These are phyloP conservation scores for Grammomys dolichurus DNA, from an alignment of 2,113 vertebrate genomes.

Conservation along the genomic window DNA sequence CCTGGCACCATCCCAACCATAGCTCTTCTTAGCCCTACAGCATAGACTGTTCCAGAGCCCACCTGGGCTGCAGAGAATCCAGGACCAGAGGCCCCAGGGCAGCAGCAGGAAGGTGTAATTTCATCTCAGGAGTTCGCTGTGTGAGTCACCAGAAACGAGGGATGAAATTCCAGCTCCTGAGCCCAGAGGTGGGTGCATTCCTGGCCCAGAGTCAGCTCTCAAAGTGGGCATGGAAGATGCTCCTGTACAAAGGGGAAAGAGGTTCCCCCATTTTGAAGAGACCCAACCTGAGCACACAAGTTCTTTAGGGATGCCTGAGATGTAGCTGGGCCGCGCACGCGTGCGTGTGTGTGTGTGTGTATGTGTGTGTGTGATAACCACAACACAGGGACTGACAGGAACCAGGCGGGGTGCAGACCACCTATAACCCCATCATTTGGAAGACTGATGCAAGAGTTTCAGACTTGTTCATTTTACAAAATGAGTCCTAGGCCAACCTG, in stretches of 20 bases:
- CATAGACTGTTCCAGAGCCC: background rate
- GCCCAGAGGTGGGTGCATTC: conserved; percentile 12
- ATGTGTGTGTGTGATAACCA: rapidly evolving
- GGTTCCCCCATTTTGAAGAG: background rate
- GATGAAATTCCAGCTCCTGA: conserved; percentile 81
- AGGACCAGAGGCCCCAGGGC: background rate
- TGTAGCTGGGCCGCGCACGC: background rate
- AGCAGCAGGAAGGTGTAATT: conserved; percentile 76
- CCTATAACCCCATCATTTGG: background rate
- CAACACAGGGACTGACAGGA: rapidly evolving
- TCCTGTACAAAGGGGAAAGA: background rate
- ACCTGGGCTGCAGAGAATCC: background rate
- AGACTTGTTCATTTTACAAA: background rate
- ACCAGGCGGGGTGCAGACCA: background rate
- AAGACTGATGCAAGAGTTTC: background rate
- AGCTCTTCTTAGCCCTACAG: background rate
- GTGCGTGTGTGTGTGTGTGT: background rate
- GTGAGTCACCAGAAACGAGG: conserved; percentile 70
- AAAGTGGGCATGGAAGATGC: background rate
- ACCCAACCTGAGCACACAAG: background rate
- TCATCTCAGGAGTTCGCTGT: conserved; percentile 21
- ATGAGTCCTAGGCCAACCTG: background rate
- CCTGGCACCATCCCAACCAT: background rate
- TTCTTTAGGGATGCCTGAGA: background rate
- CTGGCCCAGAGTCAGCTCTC: background rate